A percentile compares a stretch with the other conserved stretches of the same genome.
These are phyloP conservation scores for Cephonodes hylas DNA, from an alignment of 2,888 invertebrate species.

Conservation along the genomic window DNA sequence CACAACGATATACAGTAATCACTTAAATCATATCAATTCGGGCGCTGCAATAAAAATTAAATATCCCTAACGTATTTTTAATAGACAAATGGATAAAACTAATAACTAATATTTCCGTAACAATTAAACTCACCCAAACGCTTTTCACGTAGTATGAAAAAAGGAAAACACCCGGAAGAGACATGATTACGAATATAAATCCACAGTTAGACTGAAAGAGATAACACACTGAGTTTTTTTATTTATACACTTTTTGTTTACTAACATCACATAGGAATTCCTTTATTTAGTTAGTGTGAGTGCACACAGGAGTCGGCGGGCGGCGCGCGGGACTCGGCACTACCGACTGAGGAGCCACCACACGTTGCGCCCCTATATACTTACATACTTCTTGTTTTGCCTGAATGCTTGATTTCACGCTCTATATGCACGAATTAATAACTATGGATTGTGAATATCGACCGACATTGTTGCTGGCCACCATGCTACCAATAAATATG, in stretches of 20 bases:
- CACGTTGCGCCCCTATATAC: constrained; percentile 71
- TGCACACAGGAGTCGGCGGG: constrained; percentile 36
- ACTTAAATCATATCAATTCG: not conserved
- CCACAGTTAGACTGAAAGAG: constrained; percentile 62
- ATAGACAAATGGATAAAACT: not conserved
- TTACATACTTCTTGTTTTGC: constrained; percentile 66
- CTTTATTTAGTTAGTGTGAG: constrained; percentile 45
- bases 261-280: constrained; percentile 71
- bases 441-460: constrained; percentile 61
- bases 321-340: constrained; percentile 49
- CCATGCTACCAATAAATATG: constrained; percentile 39
- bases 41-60: not conserved
- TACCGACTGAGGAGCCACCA: constrained; percentile 58
- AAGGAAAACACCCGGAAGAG: constrained; percentile 70
- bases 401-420: constrained; percentile 75
- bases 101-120: not conserved
- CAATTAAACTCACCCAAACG: constrained; percentile 69
- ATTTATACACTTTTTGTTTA: constrained; percentile 76
- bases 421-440: constrained; percentile 74
- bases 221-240: constrained; percentile 58
- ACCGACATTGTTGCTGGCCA: constrained; percentile 32
- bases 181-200: constrained; percentile 60
- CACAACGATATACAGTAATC: not conserved
- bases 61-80: not conserved
- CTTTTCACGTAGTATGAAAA: constrained; percentile 73